A percentile compares a stretch with the other conserved stretches of the same genome.
These are phyloP conservation scores for Drosophila longiperda DNA, from an alignment of 2,888 invertebrate species.

Conservation along the genomic window DNA sequence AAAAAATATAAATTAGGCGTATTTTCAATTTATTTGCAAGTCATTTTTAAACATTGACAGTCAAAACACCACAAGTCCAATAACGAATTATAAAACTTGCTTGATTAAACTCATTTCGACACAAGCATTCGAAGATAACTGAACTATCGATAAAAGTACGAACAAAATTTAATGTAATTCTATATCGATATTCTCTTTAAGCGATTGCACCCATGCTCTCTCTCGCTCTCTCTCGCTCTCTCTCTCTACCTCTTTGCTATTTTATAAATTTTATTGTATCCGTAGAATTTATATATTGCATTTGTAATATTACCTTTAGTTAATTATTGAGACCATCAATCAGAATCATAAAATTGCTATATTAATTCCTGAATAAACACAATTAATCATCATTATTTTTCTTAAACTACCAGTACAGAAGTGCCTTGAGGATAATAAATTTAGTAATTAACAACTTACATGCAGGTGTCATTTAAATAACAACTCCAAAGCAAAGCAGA, in stretches of 20 bases:
- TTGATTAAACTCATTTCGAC: conserved; percentile 26
- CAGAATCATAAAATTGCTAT: background rate
- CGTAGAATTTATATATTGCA: background rate
- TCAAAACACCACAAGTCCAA: conserved; percentile 25
- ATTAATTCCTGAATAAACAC: conserved; percentile 2
- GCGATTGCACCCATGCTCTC: background rate
- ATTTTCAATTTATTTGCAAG: background rate
- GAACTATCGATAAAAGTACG: conserved; percentile 7
- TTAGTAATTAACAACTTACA: conserved; percentile 1
- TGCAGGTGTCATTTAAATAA: background rate
- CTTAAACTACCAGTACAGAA: background rate
- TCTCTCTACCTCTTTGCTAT: background rate
- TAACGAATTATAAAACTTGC: conserved; percentile 28
- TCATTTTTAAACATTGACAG: conserved; percentile 19
- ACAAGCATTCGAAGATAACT: conserved; percentile 23
- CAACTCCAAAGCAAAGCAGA: too few species aligned
- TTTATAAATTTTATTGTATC: background rate
- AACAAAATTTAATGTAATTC: conserved; percentile 1
- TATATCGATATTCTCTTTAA: conserved; percentile 6
- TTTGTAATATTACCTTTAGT: background rate
- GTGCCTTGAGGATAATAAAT: too few species aligned
- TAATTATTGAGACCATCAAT: conserved; percentile 12
- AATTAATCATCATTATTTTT: background rate
- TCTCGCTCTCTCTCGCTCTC: background rate
- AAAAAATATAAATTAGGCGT: background rate